A percentile compares a stretch with the other conserved stretches of the same genome.
phyloP scores from a whole-genome alignment of 1,140 invertebrate genomes.

The Ostrea edulis region DNA sequence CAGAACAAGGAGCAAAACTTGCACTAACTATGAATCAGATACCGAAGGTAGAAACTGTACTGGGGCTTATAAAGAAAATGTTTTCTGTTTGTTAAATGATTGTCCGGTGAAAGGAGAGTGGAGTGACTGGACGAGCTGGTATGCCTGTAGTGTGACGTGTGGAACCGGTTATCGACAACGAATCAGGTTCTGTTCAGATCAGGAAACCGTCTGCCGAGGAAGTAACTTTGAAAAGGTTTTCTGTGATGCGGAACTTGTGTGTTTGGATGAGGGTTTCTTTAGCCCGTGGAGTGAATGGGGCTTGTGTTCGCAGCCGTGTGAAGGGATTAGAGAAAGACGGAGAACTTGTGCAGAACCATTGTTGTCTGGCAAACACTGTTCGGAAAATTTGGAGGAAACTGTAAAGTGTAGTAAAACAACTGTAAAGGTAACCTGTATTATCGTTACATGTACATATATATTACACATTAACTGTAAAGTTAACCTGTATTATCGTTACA shows the following conservation, averaged over 20 bases:
- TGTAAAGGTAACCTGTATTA: not conserved
- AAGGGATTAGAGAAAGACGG: not conserved
- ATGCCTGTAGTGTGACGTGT: not conserved
- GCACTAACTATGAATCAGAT: not conserved
- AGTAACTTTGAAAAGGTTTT: not conserved
- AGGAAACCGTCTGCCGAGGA: not conserved
- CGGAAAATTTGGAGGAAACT: not conserved
- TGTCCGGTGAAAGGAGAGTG: constrained; percentile 6
- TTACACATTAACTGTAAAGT: too few species aligned
- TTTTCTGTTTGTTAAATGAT: not conserved
- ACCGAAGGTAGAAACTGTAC: not conserved
- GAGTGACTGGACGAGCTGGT: not conserved
- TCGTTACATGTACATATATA: too few species aligned
- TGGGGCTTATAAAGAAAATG: not conserved
- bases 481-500: too few species aligned
- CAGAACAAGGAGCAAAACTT: not conserved
- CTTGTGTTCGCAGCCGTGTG: not conserved
- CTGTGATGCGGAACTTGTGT: not conserved
- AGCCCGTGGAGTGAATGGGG: not conserved
- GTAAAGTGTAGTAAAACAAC: not conserved
- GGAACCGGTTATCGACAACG: not conserved
- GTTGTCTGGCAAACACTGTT: not conserved
- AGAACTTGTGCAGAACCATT: not conserved
- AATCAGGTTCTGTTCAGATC: constrained; percentile 14
- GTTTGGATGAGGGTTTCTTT: not conserved